Conservation (phyloP, 2,797 vertebrate genomes). For the Oreonectes daqikongensis region DNA sequence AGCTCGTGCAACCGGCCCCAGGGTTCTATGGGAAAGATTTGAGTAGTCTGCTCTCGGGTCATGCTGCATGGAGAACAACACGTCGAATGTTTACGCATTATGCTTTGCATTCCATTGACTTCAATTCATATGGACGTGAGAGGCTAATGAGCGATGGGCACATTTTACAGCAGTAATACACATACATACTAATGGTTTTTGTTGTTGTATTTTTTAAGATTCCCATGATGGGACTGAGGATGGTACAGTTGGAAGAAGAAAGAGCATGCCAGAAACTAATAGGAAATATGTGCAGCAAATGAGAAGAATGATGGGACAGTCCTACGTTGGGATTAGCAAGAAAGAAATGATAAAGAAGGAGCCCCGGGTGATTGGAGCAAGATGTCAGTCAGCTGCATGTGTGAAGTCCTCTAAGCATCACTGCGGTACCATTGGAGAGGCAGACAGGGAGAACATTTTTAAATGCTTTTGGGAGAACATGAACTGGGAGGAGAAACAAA, state of each 20-base stretch:
- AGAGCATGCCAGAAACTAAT: constrained; percentile 2
- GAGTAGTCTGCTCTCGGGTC: too few relatives aligned
- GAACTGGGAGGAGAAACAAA: constrained; percentile 32
- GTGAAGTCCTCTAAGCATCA: constrained; percentile 31
- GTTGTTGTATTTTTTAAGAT: constrained; percentile 30
- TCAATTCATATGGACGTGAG: too few relatives aligned
- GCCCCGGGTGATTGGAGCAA: constrained; percentile 29
- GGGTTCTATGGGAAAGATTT: too few relatives aligned
- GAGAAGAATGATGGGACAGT: constrained; percentile 36
- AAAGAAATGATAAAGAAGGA: constrained; percentile 27
- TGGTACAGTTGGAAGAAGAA: constrained; percentile 11
- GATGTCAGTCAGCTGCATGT: constrained; percentile 34
- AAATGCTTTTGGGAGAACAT: constrained; percentile 40
- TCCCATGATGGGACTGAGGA: constrained; percentile 24
- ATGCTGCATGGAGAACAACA: too few relatives aligned
- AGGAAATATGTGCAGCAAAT: constrained; percentile 30
- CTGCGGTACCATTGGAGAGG: constrained; percentile 34
- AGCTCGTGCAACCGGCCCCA: too few relatives aligned
- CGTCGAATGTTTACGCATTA: too few relatives aligned
- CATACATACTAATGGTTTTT: background rate
- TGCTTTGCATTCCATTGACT: too few relatives aligned
- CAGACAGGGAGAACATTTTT: constrained; percentile 40
- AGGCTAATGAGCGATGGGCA: background rate
- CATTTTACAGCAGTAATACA: background rate
- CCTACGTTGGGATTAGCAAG: constrained; percentile 24